Evolutionary conservation across 2,888 invertebrate species (phyloP), one percentile per base, ranked within the genome.

Genomic region (Andrena trimmerana): DNA sequence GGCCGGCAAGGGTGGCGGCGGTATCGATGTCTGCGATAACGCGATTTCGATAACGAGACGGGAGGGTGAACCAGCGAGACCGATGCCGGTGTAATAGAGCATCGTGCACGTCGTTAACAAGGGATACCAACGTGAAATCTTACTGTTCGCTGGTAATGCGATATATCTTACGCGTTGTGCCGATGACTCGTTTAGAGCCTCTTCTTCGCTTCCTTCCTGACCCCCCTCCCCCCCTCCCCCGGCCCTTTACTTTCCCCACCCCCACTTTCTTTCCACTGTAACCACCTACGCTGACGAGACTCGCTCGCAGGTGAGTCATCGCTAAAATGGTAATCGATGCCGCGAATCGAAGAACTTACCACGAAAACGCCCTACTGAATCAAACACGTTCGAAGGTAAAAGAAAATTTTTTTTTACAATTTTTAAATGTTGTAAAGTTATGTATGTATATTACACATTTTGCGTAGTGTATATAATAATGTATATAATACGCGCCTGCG

Each of bases 21-120:
- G 78, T 86, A 77, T 88, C 83, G 88, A 86, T 81, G 78, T 77
- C 75, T 27, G 27, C 72, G 86, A 88, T 88, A 86, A 86, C 81
- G 73, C 62, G 78, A 79, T 84, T 84, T 82, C 86, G 87, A 86
- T 87, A 82, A 85, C 78, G 68, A 76, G 69, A 65, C 76, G 42
- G 62, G 16, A 36, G 72, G 77, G 77, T 67, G 81, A 72, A 76
- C 24, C 84, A 71, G 69, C 54, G 73, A 8, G 67, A 42, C 57
- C 59, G 71, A 20, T 68, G 68, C 52, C 33, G 2, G 57, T 31
- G 57, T 59, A 52, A 63, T 48, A 20, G 63, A 48, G 62, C 68
- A 29, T 65, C 59, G n/a, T 36, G 60, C 52, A 8, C 76, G 76
- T 80, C 72, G 60, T 80, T 80, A 84, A 72, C 80, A 16, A 16